A percentile compares a stretch with the other conserved stretches of the same genome.
Conservation (phyloP, 2,797 vertebrate genomes). For the Menidia menidia region DNA sequence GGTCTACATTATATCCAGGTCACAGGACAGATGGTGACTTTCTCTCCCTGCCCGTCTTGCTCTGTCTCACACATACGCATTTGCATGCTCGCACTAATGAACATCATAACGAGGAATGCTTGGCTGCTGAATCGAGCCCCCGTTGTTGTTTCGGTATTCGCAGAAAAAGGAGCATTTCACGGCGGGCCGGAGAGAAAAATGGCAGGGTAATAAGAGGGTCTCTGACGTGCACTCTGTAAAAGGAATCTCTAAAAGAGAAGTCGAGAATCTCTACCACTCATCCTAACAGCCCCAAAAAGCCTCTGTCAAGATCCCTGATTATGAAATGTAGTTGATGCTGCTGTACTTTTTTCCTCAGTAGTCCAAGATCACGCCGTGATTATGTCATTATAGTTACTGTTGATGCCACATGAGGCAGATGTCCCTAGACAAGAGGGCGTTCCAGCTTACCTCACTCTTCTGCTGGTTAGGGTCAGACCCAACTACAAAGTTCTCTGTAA, state of each 20-base stretch:
- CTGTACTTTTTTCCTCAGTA: neutral
- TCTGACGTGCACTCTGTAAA: conserved; percentile 4
- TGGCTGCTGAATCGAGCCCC: conserved; percentile 23
- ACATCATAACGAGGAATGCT: conserved; percentile 25
- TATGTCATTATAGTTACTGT: neutral
- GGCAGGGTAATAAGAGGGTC: conserved; percentile 9
- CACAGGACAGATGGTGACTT: conserved; percentile 44
- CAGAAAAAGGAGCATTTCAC: conserved; percentile 14
- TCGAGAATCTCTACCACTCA: neutral
- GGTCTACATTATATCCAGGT: conserved; percentile 56
- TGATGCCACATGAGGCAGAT: neutral
- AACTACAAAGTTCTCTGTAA: no score
- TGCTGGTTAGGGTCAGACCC: neutral
- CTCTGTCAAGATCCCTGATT: conserved; percentile 19
- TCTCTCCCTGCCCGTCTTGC: conserved; percentile 10
- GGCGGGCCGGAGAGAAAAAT: conserved; percentile 20
- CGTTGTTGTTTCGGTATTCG: conserved; percentile 37
- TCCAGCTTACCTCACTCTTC: neutral
- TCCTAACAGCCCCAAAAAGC: conserved; percentile 18
- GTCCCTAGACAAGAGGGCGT: neutral
- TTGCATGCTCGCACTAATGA: conserved; percentile 31
- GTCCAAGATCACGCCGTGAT: no score
- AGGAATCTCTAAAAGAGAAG: conserved; percentile 15
- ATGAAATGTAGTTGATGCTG: conserved; percentile 22
- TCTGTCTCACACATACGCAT: conserved; percentile 14